Evolutionary conservation across 2,113 vertebrate genomes (phyloP), one percentile per base, ranked within the genome.

Genomic region (Pungitius pungitius): DNA sequence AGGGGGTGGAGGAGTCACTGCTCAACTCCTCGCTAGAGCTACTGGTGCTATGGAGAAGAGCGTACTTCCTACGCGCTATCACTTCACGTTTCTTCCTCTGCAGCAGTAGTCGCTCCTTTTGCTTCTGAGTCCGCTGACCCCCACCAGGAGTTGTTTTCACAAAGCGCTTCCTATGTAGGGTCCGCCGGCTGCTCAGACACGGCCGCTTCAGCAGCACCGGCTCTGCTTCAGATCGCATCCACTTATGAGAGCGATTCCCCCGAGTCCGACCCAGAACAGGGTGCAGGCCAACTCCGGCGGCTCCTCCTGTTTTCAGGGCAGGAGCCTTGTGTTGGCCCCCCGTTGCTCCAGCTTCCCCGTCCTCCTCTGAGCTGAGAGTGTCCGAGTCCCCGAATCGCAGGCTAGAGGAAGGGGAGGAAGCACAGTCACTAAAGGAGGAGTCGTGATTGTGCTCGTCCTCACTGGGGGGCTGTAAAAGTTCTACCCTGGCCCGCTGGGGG

Each of bases 381-480:
- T 99, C 98, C 0, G 97, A 99, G 88, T 98, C 98, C 71, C 98
- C 96, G 62, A 99, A 99, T 83, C 95, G 95, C 74, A 98, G 89
- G 87, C 98, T 98, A 61, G 98, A 99, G 14, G 98, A 99, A 60
- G 96, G 97, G 0, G 97, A 99, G 73, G 98, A 98, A 27, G 96
- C 94, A 85, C 97, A 99, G 89, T 99, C 98, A 88, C 97, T 99
- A 77, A 97, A 97, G 18, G 97, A 98, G 69, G 98, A 99, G 82
- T 98, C 97, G 0, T 84, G 89, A 72, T 93, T 90, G 27, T 95
- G 95, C 56, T 98, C 96, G 14, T 95, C 94, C 71, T 98, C 96
- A 51, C 96, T 97, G 26, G 93, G 96, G 1, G 93, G 91, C 83
- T 95, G 94, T 59, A 97, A 87, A 75, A 92, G 90, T 79, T 92